Conservation (phyloP, 1,140 invertebrate species). For the Galleria mellonella region DNA sequence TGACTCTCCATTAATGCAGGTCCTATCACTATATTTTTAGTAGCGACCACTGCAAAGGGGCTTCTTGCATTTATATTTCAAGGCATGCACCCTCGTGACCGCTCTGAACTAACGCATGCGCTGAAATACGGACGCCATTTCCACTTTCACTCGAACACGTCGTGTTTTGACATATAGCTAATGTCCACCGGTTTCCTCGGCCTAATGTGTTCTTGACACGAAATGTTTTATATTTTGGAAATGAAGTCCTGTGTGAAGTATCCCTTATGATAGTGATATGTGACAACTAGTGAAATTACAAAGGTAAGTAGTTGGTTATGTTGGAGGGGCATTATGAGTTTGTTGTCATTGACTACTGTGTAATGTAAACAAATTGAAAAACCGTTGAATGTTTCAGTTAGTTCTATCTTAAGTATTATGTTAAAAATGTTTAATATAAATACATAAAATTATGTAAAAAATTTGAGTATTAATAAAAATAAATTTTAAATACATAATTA, state of each 20-base stretch:
- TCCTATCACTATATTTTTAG: conserved; percentile 1
- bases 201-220: conserved; percentile 70
- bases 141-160: conserved; percentile 48
- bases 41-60: conserved; percentile 7
- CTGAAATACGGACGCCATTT: conserved; percentile 56
- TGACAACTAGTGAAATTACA: conserved; percentile 16
- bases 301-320: conserved; percentile 35
- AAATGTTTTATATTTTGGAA: conserved; percentile 49
- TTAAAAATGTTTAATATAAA: no score
- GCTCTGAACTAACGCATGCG: conserved; percentile 54
- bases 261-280: conserved; percentile 64
- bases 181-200: conserved; percentile 31
- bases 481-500: no score
- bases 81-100: conserved; percentile 24
- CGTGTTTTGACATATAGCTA: conserved; percentile 62
- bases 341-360: conserved; percentile 11
- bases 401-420: no score
- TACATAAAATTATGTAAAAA: no score
- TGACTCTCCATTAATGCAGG: background rate
- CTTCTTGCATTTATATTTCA: conserved; percentile 22
- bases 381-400: no score
- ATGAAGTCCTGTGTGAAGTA: conserved; percentile 46
- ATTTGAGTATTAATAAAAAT: no score
- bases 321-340: conserved; percentile 10
- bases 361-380: conserved; percentile 10